Percentiles rank a stretch among this genome's conserved stretches.
These are phyloP conservation scores for Aspidiotus rigidus DNA, from an alignment of 2,888 invertebrate genomes.

Conservation along the genomic window DNA sequence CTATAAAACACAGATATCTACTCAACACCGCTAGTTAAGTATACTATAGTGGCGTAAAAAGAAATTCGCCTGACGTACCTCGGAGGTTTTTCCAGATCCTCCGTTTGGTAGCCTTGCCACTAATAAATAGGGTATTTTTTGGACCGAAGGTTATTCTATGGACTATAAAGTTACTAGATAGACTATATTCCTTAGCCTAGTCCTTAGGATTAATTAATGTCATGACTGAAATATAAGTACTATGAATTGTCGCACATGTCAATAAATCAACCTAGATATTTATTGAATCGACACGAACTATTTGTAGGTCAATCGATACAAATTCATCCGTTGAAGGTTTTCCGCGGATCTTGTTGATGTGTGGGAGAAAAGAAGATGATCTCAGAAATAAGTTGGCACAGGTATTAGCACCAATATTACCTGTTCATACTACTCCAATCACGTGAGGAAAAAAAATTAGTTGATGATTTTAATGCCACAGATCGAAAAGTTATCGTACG, in stretches of 20 bases:
- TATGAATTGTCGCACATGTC: too few species aligned
- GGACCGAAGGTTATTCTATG: too few species aligned
- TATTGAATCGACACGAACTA: constrained; percentile 7
- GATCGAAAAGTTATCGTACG: constrained; percentile 33
- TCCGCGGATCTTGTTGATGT: constrained; percentile 38
- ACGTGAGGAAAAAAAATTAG: neutral
- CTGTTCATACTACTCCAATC: neutral
- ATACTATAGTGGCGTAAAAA: too few species aligned
- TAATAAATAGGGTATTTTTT: too few species aligned
- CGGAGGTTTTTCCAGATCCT: too few species aligned
- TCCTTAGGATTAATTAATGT: too few species aligned
- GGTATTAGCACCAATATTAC: constrained; percentile 12
- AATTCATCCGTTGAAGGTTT: constrained; percentile 25
- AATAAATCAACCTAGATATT: neutral
- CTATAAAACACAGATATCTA: too few species aligned
- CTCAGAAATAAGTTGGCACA: constrained; percentile 19
- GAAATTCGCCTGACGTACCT: too few species aligned
- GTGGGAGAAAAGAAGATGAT: constrained; percentile 36
- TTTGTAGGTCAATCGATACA: neutral
- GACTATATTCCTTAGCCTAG: neutral
- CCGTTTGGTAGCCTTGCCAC: too few species aligned
- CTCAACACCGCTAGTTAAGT: too few species aligned
- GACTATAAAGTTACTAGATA: neutral
- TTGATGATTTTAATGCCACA: neutral
- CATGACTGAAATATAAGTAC: too few species aligned